A percentile compares a stretch with the other conserved stretches of the same genome.
Conservation (phyloP, 92 coral and sea anemone genomes). For the Umimayanthus chanpuru region DNA sequence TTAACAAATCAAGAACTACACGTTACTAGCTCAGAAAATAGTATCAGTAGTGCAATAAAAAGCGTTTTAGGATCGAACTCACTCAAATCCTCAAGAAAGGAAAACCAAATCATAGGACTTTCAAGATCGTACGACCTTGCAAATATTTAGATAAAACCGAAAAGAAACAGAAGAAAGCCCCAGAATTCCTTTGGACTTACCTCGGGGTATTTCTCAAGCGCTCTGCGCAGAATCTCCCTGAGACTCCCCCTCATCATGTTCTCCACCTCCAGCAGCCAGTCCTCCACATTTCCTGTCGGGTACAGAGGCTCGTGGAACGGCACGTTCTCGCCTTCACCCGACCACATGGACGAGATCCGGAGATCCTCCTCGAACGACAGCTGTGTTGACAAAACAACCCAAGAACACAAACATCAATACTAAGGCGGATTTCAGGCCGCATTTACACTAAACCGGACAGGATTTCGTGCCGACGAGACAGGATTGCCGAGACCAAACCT, state of each 20-base stretch:
- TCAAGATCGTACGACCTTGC: not conserved
- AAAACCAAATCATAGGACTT: no score
- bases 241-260: conserved; percentile 92
- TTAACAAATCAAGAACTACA: not conserved
- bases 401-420: not conserved
- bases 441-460: no score
- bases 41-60: no score
- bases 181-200: conserved; percentile 39
- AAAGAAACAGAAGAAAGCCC: not conserved
- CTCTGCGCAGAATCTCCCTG: conserved; percentile 80
- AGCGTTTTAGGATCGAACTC: no score
- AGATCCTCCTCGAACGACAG: conserved; percentile 95
- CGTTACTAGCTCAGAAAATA: no score
- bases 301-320: conserved; percentile 84
- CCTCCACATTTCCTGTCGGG: conserved; percentile 98
- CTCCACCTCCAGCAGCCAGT: conserved; percentile 98
- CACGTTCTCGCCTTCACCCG: conserved; percentile 98
- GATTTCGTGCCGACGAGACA: no score
- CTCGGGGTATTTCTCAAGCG: conserved; percentile 76
- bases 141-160: no score
- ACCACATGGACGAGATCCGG: conserved; percentile 98
- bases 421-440: no score
- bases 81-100: no score
- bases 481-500: no score
- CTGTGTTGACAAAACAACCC: conserved; percentile 41